phyloP scores from a whole-genome alignment of 2,113 vertebrate species.

The Peromyscus californicus region DNA sequence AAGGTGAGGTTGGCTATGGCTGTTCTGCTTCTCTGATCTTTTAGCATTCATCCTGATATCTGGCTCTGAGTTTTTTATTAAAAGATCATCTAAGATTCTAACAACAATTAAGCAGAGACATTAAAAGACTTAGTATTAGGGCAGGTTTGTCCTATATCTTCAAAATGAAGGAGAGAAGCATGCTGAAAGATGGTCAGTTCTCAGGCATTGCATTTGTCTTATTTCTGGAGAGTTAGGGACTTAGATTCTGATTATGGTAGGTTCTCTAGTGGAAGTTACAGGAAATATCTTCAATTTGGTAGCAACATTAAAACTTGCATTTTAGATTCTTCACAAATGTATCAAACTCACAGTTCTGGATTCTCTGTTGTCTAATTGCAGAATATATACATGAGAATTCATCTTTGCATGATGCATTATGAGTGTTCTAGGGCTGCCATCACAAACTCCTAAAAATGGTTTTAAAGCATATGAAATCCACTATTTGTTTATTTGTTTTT shows the following conservation, averaged over 20 bases:
- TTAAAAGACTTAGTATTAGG: not conserved
- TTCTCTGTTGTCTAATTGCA: not conserved
- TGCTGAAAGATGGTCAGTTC: not conserved
- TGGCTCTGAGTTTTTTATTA: too few species aligned
- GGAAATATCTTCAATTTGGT: not conserved
- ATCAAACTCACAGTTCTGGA: not conserved
- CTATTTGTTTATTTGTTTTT: not conserved
- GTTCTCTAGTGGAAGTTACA: slow-evolving; percentile 26
- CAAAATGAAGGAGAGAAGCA: not conserved
- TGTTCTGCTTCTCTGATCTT: too few species aligned
- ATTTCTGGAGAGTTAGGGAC: not conserved
- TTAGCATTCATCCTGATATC: too few species aligned
- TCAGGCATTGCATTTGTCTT: not conserved
- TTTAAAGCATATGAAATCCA: not conserved
- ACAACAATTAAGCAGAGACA: not conserved
- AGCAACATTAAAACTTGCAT: not conserved
- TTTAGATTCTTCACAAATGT: not conserved
- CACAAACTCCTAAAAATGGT: not conserved
- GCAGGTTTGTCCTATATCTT: not conserved
- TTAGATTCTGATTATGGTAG: not conserved
- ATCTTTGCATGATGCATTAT: not conserved
- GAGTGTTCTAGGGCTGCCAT: not conserved
- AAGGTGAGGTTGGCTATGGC: too few species aligned
- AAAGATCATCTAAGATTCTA: too few species aligned
- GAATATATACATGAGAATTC: not conserved